These are phyloP conservation scores for Galemys pyrenaicus DNA, from an alignment of 2,113 vertebrate species.

Conservation along the genomic window DNA sequence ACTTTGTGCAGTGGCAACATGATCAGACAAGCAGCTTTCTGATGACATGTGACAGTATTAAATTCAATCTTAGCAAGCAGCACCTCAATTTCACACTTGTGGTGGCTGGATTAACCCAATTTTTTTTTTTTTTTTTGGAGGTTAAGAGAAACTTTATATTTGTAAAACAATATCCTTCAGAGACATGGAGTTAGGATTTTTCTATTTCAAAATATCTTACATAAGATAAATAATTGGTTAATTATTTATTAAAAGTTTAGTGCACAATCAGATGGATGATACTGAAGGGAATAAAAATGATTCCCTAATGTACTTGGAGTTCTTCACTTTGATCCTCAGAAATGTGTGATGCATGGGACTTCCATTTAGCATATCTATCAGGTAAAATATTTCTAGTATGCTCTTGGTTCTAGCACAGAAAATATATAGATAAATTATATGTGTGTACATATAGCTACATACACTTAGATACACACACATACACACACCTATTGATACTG, in stretches of 20 bases:
- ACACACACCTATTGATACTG: not conserved
- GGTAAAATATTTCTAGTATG: not conserved
- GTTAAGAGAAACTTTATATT: slow-evolving; percentile 42
- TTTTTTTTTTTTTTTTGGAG: slow-evolving; percentile 26
- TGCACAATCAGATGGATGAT: not conserved
- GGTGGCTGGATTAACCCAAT: slow-evolving; percentile 43
- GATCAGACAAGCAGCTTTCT: slow-evolving; percentile 56
- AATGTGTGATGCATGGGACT: not conserved
- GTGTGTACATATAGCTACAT: not conserved
- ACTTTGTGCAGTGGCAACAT: slow-evolving; percentile 36
- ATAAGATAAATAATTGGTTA: not conserved
- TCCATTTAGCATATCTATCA: not conserved
- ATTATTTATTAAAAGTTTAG: slow-evolving; percentile 42
- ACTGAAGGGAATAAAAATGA: not conserved
- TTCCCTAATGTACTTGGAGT: not conserved
- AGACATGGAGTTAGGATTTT: not conserved
- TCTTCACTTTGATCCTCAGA: not conserved
- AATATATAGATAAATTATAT: not conserved
- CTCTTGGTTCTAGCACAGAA: not conserved
- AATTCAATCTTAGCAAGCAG: slow-evolving; percentile 43
- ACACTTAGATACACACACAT: not conserved
- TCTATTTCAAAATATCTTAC: not conserved
- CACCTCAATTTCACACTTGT: slow-evolving; percentile 42
- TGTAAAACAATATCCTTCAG: not conserved
- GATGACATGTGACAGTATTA: slow-evolving; percentile 33